Evolutionary conservation across 1,140 invertebrate species (phyloP), one percentile per base, ranked within the genome.

Genomic region (Anastatus disparis): DNA sequence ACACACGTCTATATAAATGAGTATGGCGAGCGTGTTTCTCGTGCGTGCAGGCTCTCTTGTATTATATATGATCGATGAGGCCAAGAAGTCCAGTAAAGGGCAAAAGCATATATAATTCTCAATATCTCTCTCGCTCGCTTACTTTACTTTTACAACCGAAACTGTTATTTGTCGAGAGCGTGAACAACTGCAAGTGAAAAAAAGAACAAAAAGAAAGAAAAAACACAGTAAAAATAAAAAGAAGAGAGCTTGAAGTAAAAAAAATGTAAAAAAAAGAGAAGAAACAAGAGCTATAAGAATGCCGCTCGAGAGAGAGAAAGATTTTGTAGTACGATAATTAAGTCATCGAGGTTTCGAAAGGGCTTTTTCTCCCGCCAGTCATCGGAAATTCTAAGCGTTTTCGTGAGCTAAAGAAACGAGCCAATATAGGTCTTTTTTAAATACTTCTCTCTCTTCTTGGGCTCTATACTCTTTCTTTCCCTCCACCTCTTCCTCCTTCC

Each of bases 61-160:
- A n/a, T n/a, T n/a, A n/a, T n/a, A n/a, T n/a, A n/a, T 48, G 59
- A 70, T 70, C 61, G 42, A 58, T 48, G 65, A 9, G 42, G 42
- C 55, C 29, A 13, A 61, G 59, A 68, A 48, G 59, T 35, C 48
- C 15, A n/a, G n/a, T n/a, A n/a, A n/a, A n/a, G n/a, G n/a, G n/a
- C n/a, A n/a, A n/a, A n/a, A n/a, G n/a, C n/a, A n/a, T n/a, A n/a
- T n/a, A n/a, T n/a, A n/a, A n/a, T n/a, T n/a, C n/a, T n/a, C n/a
- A n/a, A n/a, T n/a, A n/a, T n/a, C n/a, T n/a, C n/a, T n/a, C n/a
- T n/a, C n/a, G n/a, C n/a, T n/a, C n/a, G n/a, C n/a, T n/a, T n/a
- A n/a, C n/a, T n/a, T n/a, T n/a, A n/a, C 3, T 20, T 35, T 50
- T 63, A 22, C 50, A 53, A 50, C 35, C 22, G n/a, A 55, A 65